Evolutionary conservation across 1,140 invertebrate species (phyloP).

Genomic region (Bombus huntii): DNA sequence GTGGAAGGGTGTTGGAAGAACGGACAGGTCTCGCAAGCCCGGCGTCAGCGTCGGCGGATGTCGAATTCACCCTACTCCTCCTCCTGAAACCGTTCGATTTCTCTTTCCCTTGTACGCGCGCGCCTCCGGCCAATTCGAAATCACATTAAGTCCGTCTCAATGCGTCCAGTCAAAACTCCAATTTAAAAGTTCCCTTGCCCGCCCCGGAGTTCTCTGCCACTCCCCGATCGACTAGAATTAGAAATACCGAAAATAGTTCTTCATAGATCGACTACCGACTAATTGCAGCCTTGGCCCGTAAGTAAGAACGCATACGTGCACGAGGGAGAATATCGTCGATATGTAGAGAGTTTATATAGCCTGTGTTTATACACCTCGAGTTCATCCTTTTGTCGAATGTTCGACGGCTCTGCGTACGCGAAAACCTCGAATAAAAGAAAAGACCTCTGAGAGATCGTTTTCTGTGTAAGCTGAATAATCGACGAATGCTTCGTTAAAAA

Average conservation of each 20-base stretch:
- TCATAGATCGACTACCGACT: constrained; percentile 55
- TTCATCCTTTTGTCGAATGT: constrained; percentile 23
- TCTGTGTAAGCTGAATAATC: background rate
- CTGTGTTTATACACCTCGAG: no score
- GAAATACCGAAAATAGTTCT: constrained; percentile 72
- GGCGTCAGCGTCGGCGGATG: constrained; percentile 55
- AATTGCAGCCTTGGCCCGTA: constrained; percentile 33
- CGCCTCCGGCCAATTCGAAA: constrained; percentile 73
- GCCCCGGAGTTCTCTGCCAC: background rate
- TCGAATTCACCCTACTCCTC: constrained; percentile 53
- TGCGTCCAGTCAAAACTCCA: constrained; percentile 80
- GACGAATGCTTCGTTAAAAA: background rate
- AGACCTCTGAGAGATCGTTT: background rate
- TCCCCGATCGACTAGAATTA: constrained; percentile 57
- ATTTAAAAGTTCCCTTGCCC: constrained; percentile 77
- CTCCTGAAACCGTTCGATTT: constrained; percentile 46
- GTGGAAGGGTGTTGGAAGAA: constrained; percentile 27
- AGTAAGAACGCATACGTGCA: background rate
- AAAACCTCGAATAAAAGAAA: background rate
- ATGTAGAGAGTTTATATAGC: background rate
- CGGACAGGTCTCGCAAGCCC: constrained; percentile 44
- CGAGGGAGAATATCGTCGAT: background rate
- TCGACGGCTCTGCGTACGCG: background rate
- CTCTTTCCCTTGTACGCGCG: constrained; percentile 48
- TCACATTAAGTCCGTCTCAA: constrained; percentile 78